Percentiles rank a stretch among this genome's conserved stretches.
Conservation (phyloP, 2,113 vertebrate genomes). For the Taxidea taxus region DNA sequence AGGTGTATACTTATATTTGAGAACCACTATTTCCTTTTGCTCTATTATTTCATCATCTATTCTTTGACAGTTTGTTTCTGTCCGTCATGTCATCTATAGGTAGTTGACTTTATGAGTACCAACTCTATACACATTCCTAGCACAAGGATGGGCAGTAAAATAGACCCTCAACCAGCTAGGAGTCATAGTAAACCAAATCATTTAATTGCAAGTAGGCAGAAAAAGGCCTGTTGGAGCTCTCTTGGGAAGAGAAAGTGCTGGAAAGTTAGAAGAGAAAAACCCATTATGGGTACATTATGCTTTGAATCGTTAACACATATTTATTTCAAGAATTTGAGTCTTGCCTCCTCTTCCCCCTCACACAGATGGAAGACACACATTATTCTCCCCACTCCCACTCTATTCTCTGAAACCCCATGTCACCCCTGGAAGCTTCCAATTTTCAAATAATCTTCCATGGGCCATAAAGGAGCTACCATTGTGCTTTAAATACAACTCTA, state of each 20-base stretch:
- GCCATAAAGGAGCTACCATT: not conserved
- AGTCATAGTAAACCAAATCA: not conserved
- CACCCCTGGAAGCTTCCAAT: not conserved
- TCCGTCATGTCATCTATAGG: not conserved
- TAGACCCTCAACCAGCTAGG: not conserved
- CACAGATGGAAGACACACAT: not conserved
- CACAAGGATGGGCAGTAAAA: not conserved
- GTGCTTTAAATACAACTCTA: constrained; percentile 59
- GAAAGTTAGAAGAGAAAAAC: not conserved
- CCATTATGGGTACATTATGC: not conserved
- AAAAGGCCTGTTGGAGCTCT: not conserved
- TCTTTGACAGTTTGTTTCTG: not conserved
- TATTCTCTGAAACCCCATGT: not conserved
- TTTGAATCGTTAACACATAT: not conserved
- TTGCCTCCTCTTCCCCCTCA: not conserved
- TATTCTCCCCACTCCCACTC: not conserved
- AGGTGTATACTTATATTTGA: not conserved
- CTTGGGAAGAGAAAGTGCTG: not conserved
- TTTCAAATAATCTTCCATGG: constrained; percentile 34
- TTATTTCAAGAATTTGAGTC: constrained; percentile 10
- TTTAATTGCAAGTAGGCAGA: not conserved
- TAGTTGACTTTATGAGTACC: not conserved
- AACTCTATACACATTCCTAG: not conserved
- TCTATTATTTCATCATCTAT: not conserved
- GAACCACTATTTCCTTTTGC: not conserved